A percentile compares a stretch with the other conserved stretches of the same genome.
Evolutionary conservation across 2,113 vertebrate genomes (phyloP).

Genomic region (Jaculus jaculus): DNA sequence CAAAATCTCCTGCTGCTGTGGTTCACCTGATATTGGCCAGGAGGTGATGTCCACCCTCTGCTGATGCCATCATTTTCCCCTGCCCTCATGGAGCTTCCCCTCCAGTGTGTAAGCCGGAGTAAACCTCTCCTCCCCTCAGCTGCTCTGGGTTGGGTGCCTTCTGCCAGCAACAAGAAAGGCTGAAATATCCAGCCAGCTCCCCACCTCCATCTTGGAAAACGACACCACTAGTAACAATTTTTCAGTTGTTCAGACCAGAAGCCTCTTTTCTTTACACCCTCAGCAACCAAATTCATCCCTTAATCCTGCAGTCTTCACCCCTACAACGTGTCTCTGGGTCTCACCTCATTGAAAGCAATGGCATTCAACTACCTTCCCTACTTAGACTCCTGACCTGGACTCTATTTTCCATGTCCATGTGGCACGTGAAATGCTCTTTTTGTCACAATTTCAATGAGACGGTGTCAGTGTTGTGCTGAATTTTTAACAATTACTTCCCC

Average conservation of each 20-base stretch:
- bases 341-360: too few relatives aligned
- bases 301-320: background rate
- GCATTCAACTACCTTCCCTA: background rate
- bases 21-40: too few relatives aligned
- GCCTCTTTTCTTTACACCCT: background rate
- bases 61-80: too few relatives aligned
- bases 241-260: background rate
- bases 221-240: background rate
- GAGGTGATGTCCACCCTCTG: too few relatives aligned
- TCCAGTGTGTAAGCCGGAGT: background rate
- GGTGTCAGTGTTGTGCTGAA: background rate
- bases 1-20: too few relatives aligned
- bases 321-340: background rate
- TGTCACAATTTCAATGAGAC: slow-evolving; percentile 15
- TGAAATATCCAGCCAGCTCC: background rate
- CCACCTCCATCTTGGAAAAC: background rate
- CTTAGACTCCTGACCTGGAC: background rate
- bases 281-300: background rate
- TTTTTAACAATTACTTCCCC: slow-evolving; percentile 31
- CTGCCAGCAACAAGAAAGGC: too few relatives aligned
- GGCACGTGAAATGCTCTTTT: background rate
- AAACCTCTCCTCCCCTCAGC: too few relatives aligned
- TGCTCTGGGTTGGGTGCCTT: too few relatives aligned
- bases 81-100: too few relatives aligned
- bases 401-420: background rate